phyloP scores from a whole-genome alignment of 2,797 vertebrate genomes.

The Protonibea diacanthus region DNA sequence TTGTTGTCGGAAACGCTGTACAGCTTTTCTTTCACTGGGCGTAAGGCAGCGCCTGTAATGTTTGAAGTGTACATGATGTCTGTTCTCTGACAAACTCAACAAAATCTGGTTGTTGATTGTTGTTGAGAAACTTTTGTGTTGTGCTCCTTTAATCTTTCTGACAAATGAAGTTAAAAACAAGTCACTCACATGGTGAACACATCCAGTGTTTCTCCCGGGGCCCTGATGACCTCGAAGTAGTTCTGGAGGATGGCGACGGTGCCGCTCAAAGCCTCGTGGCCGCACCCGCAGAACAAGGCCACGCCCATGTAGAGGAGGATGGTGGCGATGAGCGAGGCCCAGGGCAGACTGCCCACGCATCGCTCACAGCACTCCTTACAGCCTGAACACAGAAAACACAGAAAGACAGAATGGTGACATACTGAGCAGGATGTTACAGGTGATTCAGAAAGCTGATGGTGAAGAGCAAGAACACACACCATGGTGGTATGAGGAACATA shows the following conservation, averaged over 20 bases:
- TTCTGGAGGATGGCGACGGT: constrained; percentile 96
- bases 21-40: too few relatives aligned
- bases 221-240: constrained; percentile 94
- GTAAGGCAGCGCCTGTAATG: not conserved
- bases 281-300: constrained; percentile 97
- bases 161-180: not conserved
- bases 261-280: constrained; percentile 96
- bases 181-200: constrained; percentile 95
- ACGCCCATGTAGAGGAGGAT: constrained; percentile 97
- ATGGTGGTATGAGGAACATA: not conserved
- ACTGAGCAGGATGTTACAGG: not conserved
- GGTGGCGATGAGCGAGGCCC: constrained; percentile 96
- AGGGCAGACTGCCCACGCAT: constrained; percentile 98
- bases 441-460: not conserved
- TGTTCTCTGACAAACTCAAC: not conserved
- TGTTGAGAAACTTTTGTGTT: not conserved
- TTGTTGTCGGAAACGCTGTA: too few relatives aligned
- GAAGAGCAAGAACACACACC: not conserved
- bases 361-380: constrained; percentile 99
- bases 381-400: constrained; percentile 71
- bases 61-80: not conserved
- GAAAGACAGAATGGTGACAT: not conserved
- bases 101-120: not conserved
- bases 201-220: constrained; percentile 90
- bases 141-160: not conserved